These are phyloP conservation scores for Clavelina lepadiformis DNA, from an alignment of 23 tunicate genomes.

Conservation along the genomic window DNA sequence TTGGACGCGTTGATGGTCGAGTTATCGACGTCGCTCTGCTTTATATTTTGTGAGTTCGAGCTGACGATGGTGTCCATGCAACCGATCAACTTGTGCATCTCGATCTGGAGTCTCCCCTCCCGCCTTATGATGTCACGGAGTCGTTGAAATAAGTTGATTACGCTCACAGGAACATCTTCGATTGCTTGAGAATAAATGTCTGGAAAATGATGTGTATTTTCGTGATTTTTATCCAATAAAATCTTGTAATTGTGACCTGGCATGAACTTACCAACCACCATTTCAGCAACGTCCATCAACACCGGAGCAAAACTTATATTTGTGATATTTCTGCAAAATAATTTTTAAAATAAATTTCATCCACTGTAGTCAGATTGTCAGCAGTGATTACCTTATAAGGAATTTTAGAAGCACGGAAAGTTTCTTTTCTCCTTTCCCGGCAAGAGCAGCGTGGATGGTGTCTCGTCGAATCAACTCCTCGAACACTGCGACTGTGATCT, in stretches of 20 bases:
- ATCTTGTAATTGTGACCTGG: neutral
- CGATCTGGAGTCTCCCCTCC: conserved; percentile 43
- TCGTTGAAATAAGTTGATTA: conserved; percentile 28
- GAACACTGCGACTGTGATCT: conserved; percentile 70
- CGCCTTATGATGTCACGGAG: conserved; percentile 12
- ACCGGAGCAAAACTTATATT: conserved; percentile 51
- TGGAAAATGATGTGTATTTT: conserved; percentile 1
- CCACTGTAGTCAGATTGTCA: neutral
- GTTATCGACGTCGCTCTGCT: too few relatives aligned
- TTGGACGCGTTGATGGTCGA: too few relatives aligned
- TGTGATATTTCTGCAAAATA: conserved; percentile 41
- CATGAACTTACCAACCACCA: conserved; percentile 31
- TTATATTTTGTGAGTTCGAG: conserved; percentile 9
- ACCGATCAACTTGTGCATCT: conserved; percentile 50
- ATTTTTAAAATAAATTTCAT: neutral
- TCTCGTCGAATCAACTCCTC: conserved; percentile 68
- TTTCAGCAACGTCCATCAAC: conserved; percentile 39
- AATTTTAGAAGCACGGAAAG: conserved; percentile 38
- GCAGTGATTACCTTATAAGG: conserved; percentile 20
- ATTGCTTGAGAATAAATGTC: conserved; percentile 46
- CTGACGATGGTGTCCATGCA: conserved; percentile 39
- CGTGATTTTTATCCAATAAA: neutral
- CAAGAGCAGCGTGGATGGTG: conserved; percentile 44
- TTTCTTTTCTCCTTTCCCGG: conserved; percentile 33
- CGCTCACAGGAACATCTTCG: conserved; percentile 25